These are phyloP conservation scores for Drosophila cracens DNA, from an alignment of 2,888 invertebrate species.

Conservation along the genomic window DNA sequence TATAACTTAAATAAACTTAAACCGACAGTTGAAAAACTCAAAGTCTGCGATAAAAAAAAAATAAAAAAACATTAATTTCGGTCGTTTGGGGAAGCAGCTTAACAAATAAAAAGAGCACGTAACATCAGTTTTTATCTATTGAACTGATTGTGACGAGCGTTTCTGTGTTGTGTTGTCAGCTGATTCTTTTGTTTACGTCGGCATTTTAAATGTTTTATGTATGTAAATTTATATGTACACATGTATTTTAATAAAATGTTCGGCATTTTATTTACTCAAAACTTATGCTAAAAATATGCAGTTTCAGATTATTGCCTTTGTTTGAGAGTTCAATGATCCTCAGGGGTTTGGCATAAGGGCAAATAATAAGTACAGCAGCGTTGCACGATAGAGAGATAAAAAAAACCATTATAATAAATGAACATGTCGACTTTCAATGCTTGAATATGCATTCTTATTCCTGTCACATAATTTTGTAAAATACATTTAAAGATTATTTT, in stretches of 20 bases:
- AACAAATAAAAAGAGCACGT: constrained; percentile 50
- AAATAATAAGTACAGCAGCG: constrained; percentile 2
- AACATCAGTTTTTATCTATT: constrained; percentile 45
- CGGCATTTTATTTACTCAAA: constrained; percentile 17
- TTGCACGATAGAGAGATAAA: neutral
- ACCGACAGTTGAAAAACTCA: constrained; percentile 33
- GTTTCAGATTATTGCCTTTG: constrained; percentile 24
- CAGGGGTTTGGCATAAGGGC: neutral
- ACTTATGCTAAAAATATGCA: constrained; percentile 16
- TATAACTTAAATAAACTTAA: constrained; percentile 50
- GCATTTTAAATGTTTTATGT: neutral
- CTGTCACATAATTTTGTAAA: neutral
- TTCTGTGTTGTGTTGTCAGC: constrained; percentile 24
- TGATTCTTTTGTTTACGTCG: constrained; percentile 36
- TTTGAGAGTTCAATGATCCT: constrained; percentile 29
- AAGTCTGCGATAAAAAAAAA: constrained; percentile 23
- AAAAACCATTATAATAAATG: neutral
- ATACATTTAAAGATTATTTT: neutral
- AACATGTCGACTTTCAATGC: neutral
- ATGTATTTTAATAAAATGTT: neutral
- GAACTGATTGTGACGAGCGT: constrained; percentile 11
- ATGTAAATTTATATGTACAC: neutral
- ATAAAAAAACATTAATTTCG: constrained; percentile 16
- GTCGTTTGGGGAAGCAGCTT: constrained; percentile 43
- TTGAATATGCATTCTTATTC: neutral